phyloP scores from a whole-genome alignment of 2,797 vertebrate genomes.

The Argya squamiceps region DNA sequence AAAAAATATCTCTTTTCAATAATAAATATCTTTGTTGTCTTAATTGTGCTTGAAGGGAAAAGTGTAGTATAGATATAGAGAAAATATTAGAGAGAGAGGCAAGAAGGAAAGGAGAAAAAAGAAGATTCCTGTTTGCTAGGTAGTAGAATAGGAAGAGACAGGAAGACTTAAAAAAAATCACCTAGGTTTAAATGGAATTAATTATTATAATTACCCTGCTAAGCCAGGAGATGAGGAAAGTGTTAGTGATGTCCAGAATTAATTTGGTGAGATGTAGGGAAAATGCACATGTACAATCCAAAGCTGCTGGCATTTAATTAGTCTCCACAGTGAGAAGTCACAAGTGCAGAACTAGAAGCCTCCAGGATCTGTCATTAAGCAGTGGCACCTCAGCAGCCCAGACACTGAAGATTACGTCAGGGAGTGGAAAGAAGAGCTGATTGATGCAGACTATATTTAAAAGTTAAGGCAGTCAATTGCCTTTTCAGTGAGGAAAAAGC shows the following conservation, averaged over 20 bases:
- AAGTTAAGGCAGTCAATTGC: neutral
- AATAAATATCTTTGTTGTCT: neutral
- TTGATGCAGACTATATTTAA: neutral
- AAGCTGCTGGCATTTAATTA: conserved; percentile 3
- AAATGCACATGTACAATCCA: neutral
- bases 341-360: neutral
- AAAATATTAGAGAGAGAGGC: neutral
- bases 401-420: neutral
- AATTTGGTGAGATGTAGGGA: neutral
- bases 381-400: neutral
- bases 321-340: neutral
- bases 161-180: neutral
- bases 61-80: rapidly evolving
- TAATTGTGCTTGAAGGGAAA: neutral
- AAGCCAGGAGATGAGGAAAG: neutral
- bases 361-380: neutral
- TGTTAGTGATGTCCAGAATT: neutral
- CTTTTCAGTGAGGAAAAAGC: neutral
- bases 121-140: neutral
- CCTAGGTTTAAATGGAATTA: neutral
- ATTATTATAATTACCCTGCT: neutral
- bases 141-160: neutral
- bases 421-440: neutral
- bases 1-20: neutral
- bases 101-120: neutral